Conservation (phyloP, 1,140 invertebrate genomes). For the Bombus haemorrhoidalis region DNA sequence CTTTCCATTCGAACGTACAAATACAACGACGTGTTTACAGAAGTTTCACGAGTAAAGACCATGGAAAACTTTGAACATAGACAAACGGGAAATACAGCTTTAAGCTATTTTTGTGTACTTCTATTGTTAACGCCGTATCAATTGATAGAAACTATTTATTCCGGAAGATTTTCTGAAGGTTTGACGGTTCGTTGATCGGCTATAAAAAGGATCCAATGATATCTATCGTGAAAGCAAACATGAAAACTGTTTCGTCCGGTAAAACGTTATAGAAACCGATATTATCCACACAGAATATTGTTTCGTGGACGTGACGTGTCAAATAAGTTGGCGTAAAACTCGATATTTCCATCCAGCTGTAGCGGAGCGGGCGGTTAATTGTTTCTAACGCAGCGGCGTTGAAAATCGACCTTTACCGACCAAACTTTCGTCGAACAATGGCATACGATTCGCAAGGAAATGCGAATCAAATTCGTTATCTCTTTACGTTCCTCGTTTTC, state of each 20-base stretch:
- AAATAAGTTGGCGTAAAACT: background rate
- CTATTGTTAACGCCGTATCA: too few relatives aligned
- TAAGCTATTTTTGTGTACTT: background rate
- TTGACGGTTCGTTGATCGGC: too few relatives aligned
- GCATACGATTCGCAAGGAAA: background rate
- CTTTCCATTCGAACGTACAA: background rate
- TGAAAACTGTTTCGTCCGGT: background rate
- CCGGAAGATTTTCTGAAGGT: background rate
- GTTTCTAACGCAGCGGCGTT: background rate
- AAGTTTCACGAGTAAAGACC: background rate
- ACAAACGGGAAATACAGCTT: too few relatives aligned
- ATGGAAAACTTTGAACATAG: too few relatives aligned
- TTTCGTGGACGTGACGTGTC: background rate
- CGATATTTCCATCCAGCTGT: background rate
- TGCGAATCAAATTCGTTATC: conserved; percentile 2
- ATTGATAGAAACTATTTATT: too few relatives aligned
- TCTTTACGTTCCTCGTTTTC: conserved; percentile 8
- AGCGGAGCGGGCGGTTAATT: background rate
- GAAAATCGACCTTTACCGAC: background rate
- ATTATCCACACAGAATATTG: background rate
- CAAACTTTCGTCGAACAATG: conserved; percentile 2
- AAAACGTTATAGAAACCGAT: background rate
- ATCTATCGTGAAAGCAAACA: background rate
- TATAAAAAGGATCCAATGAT: too few relatives aligned
- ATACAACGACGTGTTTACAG: background rate